These are phyloP conservation scores for Rotaria socialis DNA, from an alignment of 2,888 invertebrate genomes.

Conservation along the genomic window DNA sequence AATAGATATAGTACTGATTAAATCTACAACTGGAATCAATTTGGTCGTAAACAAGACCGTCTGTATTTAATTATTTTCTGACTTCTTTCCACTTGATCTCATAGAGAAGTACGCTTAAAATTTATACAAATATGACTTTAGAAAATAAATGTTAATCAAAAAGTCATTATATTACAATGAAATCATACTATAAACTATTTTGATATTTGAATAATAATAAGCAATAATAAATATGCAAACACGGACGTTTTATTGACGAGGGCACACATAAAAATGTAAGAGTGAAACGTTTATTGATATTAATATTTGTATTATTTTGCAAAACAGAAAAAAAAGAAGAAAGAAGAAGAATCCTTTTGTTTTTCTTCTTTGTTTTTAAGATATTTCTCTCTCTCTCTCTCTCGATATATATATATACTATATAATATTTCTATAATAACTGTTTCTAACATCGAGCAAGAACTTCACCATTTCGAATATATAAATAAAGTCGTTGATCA, in stretches of 20 bases:
- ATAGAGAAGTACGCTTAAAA: no score
- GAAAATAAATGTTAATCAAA: no score
- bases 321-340: not conserved
- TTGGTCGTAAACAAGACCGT: no score
- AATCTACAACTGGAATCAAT: no score
- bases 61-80: no score
- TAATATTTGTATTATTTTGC: not conserved
- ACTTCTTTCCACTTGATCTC: no score
- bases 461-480: slow-evolving; percentile 25
- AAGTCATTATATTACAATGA: no score
- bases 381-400: not conserved
- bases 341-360: not conserved
- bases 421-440: not conserved
- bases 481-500: slow-evolving; percentile 7
- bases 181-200: no score
- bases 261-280: not conserved
- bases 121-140: no score
- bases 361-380: not conserved
- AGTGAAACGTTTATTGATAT: not conserved
- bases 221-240: not conserved
- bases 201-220: no score
- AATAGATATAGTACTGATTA: no score
- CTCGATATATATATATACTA: no score
- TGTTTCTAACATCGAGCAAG: not conserved
- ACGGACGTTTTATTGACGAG: slow-evolving; percentile 17